Conservation (phyloP, 2,888 invertebrate species). For the Dusona sp. region DNA sequence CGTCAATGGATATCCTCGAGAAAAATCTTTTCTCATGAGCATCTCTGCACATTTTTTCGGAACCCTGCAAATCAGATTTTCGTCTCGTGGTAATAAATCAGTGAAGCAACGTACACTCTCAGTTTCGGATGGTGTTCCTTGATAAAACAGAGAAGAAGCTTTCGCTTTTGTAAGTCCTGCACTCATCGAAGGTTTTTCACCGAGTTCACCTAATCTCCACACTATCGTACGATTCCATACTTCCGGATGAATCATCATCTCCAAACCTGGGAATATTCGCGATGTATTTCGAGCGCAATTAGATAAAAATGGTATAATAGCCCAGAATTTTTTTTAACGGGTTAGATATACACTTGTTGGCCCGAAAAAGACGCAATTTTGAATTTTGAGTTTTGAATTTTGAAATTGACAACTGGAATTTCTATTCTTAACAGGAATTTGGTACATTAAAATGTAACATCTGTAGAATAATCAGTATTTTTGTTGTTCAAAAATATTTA, state of each 20-base stretch:
- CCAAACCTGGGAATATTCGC: constrained; percentile 59
- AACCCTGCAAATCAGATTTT: constrained; percentile 66
- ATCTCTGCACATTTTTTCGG: constrained; percentile 73
- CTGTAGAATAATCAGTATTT: too few species aligned
- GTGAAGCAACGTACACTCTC: constrained; percentile 78
- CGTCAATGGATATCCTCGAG: constrained; percentile 82
- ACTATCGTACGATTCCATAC: constrained; percentile 76
- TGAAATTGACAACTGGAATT: too few species aligned
- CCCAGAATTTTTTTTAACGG: background rate
- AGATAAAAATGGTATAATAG: too few species aligned
- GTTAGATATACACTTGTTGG: too few species aligned
- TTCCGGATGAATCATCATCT: constrained; percentile 71
- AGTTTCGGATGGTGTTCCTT: constrained; percentile 75
- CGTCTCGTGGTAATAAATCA: constrained; percentile 65
- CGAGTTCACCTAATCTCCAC: constrained; percentile 69
- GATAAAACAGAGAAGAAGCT: constrained; percentile 65
- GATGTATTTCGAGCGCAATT: background rate
- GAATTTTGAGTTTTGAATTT: too few species aligned
- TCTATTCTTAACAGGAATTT: too few species aligned
- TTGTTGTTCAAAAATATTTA: too few species aligned
- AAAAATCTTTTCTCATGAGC: constrained; percentile 72
- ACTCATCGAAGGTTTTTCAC: constrained; percentile 21
- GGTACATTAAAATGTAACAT: too few species aligned
- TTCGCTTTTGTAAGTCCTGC: constrained; percentile 42
- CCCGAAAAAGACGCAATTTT: too few species aligned